phyloP scores from a whole-genome alignment of 2,888 invertebrate genomes.

The Herminia tarsipennalis region DNA sequence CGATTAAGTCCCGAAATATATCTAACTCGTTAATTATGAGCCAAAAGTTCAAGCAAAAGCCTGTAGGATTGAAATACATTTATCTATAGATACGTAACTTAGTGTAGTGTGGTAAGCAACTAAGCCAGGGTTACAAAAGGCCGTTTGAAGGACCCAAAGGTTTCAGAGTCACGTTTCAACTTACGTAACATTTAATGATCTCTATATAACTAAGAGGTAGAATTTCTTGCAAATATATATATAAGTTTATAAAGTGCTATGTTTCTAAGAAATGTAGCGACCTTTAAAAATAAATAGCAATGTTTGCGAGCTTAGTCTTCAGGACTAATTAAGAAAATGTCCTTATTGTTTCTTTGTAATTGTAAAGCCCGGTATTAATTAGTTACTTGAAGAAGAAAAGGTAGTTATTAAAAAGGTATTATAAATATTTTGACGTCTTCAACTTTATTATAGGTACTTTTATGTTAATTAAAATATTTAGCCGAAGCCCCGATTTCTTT shows the following conservation, averaged over 20 bases:
- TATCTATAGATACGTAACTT: not conserved
- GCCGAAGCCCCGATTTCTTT: too few relatives aligned
- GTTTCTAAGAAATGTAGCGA: not conserved
- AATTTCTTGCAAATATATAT: conserved; percentile 10
- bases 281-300: not conserved
- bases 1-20: too few relatives aligned
- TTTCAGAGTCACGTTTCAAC: conserved; percentile 18
- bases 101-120: not conserved
- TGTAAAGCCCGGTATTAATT: too few relatives aligned
- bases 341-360: not conserved
- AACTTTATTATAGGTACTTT: too few relatives aligned
- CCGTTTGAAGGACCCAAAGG: conserved; percentile 5
- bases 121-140: conserved; percentile 13
- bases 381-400: too few relatives aligned
- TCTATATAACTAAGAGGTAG: conserved; percentile 9
- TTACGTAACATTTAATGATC: conserved; percentile 27
- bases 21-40: not conserved
- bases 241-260: conserved; percentile 10
- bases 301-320: not conserved
- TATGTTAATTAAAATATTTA: too few relatives aligned
- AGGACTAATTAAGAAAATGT: not conserved
- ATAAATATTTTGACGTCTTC: too few relatives aligned
- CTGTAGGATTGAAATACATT: not conserved
- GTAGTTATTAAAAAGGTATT: too few relatives aligned
- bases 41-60: not conserved